Percentiles rank a stretch among this genome's conserved stretches.
These are phyloP conservation scores for Orchesella cincta DNA, from an alignment of 1,140 invertebrate species.

Conservation along the genomic window DNA sequence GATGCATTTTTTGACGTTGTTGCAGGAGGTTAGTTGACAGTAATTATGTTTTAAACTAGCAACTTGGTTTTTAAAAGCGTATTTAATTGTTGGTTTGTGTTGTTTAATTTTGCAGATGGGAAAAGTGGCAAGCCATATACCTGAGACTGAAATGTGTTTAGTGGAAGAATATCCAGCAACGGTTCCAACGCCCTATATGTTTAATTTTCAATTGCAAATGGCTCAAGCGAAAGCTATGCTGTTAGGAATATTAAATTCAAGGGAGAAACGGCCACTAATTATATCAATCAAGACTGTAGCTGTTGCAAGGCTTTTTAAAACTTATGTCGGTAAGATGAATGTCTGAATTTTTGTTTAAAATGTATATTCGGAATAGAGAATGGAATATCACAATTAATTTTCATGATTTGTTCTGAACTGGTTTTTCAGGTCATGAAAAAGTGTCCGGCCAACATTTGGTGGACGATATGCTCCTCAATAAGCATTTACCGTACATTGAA, in stretches of 20 bases:
- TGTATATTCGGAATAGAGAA: too few relatives aligned
- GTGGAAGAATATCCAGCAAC: conserved; percentile 34
- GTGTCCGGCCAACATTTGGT: conserved; percentile 46
- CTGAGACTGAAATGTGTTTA: conserved; percentile 36
- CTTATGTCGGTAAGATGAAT: conserved; percentile 43
- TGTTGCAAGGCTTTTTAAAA: conserved; percentile 43
- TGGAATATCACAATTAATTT: too few relatives aligned
- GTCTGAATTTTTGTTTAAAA: not conserved
- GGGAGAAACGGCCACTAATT: conserved; percentile 28
- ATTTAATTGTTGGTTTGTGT: too few relatives aligned
- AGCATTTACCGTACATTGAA: not conserved
- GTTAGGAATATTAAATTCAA: conserved; percentile 32
- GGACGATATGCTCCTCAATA: conserved; percentile 28
- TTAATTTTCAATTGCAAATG: conserved; percentile 37
- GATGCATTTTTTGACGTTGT: conserved; percentile 33
- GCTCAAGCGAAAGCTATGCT: conserved; percentile 39
- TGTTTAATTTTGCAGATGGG: conserved; percentile 32
- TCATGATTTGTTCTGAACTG: too few relatives aligned
- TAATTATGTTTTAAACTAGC: conserved; percentile 3
- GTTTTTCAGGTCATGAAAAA: conserved; percentile 41
- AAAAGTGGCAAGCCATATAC: conserved; percentile 11
- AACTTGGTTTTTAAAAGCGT: not conserved
- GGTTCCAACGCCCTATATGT: conserved; percentile 6
- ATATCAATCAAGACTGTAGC: conserved; percentile 40
- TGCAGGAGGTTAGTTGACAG: conserved; percentile 34